phyloP scores from a whole-genome alignment of 2,888 invertebrate genomes.

The Oxytorus armatus region DNA sequence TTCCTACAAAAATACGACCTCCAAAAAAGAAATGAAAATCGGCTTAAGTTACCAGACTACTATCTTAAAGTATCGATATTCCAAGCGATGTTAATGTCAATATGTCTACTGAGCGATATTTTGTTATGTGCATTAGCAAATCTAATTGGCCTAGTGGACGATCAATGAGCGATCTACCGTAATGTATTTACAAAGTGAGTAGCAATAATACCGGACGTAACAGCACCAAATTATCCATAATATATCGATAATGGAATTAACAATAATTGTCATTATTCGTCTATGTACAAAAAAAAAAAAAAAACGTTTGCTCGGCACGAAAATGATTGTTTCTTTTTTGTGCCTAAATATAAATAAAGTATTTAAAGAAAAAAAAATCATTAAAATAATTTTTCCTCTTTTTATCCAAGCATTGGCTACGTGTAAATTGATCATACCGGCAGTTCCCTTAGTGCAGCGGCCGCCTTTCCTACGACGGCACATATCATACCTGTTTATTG shows the following conservation, averaged over 20 bases:
- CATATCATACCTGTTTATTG: slow-evolving; percentile 96
- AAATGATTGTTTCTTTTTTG: background rate
- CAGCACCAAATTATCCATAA: slow-evolving; percentile 35
- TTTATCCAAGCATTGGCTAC: slow-evolving; percentile 71
- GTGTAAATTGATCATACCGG: slow-evolving; percentile 91
- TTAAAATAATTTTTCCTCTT: slow-evolving; percentile 6
- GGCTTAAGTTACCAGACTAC: too few species aligned
- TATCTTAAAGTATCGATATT: too few species aligned
- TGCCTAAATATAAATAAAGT: slow-evolving; percentile 61
- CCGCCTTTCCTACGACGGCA: slow-evolving; percentile 98
- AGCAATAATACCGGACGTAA: slow-evolving; percentile 32
- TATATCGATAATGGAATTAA: slow-evolving; percentile 12
- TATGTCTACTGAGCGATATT: background rate
- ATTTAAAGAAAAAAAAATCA: slow-evolving; percentile 63
- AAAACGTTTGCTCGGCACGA: slow-evolving; percentile 23
- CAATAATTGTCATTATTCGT: slow-evolving; percentile 32
- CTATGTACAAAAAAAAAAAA: too few species aligned
- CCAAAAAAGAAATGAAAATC: too few species aligned
- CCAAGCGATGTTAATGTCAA: background rate
- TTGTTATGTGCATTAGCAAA: slow-evolving; percentile 12
- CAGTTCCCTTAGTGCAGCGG: slow-evolving; percentile 98
- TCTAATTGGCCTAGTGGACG: background rate
- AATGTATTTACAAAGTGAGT: slow-evolving; percentile 60
- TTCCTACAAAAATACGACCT: too few species aligned
- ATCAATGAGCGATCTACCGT: slow-evolving; percentile 17